phyloP scores from a whole-genome alignment of 2,113 vertebrate genomes.

The Gambusia affinis region DNA sequence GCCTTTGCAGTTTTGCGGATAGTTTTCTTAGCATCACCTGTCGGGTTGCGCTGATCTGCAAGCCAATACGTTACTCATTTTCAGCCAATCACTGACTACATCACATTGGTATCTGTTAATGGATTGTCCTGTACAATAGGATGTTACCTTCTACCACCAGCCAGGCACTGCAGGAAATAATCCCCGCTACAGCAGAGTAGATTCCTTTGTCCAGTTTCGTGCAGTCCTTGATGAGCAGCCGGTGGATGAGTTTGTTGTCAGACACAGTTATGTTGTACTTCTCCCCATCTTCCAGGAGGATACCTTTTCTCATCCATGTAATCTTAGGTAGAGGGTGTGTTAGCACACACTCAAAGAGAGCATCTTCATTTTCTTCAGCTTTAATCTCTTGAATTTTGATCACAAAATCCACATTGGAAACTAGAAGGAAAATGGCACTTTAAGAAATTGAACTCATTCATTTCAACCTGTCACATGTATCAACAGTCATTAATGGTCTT shows the following conservation, averaged over 20 bases:
- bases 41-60: constrained; percentile 50
- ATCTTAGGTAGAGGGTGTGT: constrained; percentile 74
- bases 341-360: constrained; percentile 81
- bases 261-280: constrained; percentile 78
- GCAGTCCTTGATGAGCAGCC: constrained; percentile 78
- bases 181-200: constrained; percentile 81
- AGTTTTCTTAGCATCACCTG: constrained; percentile 44
- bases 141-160: constrained; percentile 84
- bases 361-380: constrained; percentile 76
- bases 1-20: constrained; percentile 52
- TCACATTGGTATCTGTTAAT: not conserved
- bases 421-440: constrained; percentile 57
- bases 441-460: not conserved
- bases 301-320: constrained; percentile 81
- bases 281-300: constrained; percentile 66
- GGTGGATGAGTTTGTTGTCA: constrained; percentile 83
- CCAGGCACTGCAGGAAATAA: constrained; percentile 83
- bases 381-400: constrained; percentile 72
- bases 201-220: constrained; percentile 80
- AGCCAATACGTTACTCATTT: constrained; percentile 5
- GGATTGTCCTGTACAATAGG: not conserved
- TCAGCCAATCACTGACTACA: not conserved
- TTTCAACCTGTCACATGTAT: not conserved
- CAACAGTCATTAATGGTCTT: not conserved
- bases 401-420: constrained; percentile 78